Conservation (phyloP, 1,140 invertebrate species). For the Conus betulinus region DNA sequence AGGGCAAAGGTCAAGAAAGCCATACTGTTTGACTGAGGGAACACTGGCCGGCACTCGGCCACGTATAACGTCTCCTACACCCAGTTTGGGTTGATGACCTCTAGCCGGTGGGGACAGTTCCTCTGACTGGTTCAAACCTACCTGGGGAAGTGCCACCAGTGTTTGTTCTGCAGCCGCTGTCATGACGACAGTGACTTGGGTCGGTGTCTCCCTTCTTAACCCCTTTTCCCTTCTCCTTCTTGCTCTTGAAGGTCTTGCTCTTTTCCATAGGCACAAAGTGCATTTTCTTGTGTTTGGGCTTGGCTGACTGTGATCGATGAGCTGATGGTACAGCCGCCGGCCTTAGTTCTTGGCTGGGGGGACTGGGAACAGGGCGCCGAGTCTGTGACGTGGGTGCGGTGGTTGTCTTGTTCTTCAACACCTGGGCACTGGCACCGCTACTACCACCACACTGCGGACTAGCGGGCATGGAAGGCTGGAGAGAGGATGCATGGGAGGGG, state of each 20-base stretch:
- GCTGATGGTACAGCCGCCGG: background rate
- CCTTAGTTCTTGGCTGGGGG: slow-evolving; percentile 29
- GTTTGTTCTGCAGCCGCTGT: background rate
- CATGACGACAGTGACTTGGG: background rate
- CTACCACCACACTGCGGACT: background rate
- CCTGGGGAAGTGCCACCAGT: background rate
- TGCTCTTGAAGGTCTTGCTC: slow-evolving; percentile 8
- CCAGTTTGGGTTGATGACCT: background rate
- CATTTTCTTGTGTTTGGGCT: slow-evolving; percentile 29
- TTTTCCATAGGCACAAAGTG: slow-evolving; percentile 33
- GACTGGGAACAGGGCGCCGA: slow-evolving; percentile 3
- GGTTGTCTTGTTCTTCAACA: background rate
- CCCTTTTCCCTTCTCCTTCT: slow-evolving; percentile 26
- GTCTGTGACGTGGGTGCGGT: background rate
- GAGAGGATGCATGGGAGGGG: background rate
- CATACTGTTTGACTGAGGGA: slow-evolving; percentile 43
- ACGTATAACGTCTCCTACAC: background rate
- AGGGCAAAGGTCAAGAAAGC: slow-evolving; percentile 38
- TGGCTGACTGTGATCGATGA: slow-evolving; percentile 2
- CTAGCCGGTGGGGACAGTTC: background rate
- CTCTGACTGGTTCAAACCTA: background rate
- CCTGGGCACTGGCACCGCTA: background rate
- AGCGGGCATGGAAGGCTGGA: background rate
- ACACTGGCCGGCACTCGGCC: background rate
- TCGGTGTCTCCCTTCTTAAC: slow-evolving; percentile 10